phyloP scores from a whole-genome alignment of 2,113 vertebrate genomes.

The Pseudolaguvia tuberculata region DNA sequence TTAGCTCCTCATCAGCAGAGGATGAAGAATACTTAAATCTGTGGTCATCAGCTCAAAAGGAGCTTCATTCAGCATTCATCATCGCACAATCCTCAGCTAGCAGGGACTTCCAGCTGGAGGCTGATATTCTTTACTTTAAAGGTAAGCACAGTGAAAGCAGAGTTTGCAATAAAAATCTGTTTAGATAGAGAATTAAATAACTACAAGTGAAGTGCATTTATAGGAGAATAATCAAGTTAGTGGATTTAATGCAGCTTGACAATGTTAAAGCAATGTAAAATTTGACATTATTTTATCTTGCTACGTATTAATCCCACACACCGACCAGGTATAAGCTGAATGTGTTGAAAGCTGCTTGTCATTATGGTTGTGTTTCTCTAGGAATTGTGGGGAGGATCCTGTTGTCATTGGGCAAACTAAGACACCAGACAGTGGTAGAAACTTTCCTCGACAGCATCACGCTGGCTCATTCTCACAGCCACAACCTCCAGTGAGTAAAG shows the following conservation, averaged over 20 bases:
- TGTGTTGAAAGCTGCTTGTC: background rate
- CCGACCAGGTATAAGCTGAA: no score
- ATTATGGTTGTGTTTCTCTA: constrained; percentile 49
- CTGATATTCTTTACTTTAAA: constrained; percentile 76
- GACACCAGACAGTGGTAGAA: constrained; percentile 53
- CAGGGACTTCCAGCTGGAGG: constrained; percentile 67
- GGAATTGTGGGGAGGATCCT: constrained; percentile 71
- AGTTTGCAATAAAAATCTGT: background rate
- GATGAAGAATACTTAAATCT: constrained; percentile 51
- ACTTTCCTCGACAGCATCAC: constrained; percentile 70
- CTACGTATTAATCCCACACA: no score
- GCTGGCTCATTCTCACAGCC: constrained; percentile 63
- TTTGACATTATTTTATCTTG: no score
- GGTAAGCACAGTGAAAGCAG: constrained; percentile 54
- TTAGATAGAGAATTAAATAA: no score
- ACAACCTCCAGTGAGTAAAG: constrained; percentile 73
- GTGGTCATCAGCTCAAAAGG: constrained; percentile 56
- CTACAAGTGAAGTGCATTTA: no score
- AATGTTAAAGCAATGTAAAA: no score
- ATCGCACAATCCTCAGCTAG: constrained; percentile 63
- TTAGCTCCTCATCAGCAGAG: constrained; percentile 20
- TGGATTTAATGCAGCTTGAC: no score
- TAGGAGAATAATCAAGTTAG: no score
- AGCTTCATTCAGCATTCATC: constrained; percentile 64
- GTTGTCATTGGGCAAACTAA: constrained; percentile 50